Base-by-base conservation (phyloP, 2,888 invertebrate species). In the Erebia aethiops region DNA sequence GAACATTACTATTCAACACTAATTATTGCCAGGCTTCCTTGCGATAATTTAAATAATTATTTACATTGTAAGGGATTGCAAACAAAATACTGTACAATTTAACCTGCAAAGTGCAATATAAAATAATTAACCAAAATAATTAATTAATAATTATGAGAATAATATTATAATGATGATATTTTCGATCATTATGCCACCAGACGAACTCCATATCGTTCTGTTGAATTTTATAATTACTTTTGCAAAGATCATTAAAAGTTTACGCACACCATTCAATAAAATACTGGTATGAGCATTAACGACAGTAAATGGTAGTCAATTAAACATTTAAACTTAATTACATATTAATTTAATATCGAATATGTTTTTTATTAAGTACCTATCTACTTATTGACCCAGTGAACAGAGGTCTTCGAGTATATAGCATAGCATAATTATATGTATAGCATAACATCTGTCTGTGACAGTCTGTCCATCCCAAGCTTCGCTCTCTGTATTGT, bases 211-310 rank as follows among this genome's bases (percentile, higher is more conserved):
- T 43, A 51, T 18, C 56, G 26, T 71, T 62, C n/a, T 43, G 66
- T n/a, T 16, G 49, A 69, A 57, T 66, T 66, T 72, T 62, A 52
- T 69, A 64, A 70, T 60, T 57, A 56, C 64, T 63, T 49, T 54
- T 10, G 41, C 11, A 64, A 65, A 13, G 26, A 57, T 65, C 67
- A 67, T 63, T 70, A 57, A 71, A 43, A 43, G 14, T 41, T 69
- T 41, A 65, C 60, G 61, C 60, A 51, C 63, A 11, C 60, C 26
- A 18, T 52, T 61, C 13, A 46, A 54, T 60, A 5, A 13, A 13
- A 26, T 2, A 9, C 18, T 16, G 14, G 54, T 21, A 57, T 13
- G 51, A 65, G 49, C 16, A 60, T 68, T 70, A 60, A 70, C 51
- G 60, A 54, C n/a, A 63, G 56, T 68, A 51, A 69, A 46, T 35